A percentile compares a stretch with the other conserved stretches of the same genome.
Conservation (phyloP, 2,113 vertebrate species). For the Periophthalmus modestus region DNA sequence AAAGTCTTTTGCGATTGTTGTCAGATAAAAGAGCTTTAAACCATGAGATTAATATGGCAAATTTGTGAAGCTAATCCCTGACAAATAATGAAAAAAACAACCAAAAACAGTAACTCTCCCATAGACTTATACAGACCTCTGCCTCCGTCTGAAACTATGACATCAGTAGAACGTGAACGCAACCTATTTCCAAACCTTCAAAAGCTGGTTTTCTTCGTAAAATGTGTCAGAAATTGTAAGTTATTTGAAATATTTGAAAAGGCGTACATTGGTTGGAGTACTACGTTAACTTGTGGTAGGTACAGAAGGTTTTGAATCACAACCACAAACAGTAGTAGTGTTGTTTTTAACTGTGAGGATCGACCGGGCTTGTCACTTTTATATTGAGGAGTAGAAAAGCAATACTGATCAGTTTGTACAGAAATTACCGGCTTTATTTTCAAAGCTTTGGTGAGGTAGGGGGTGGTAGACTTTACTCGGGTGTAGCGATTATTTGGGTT, state of each 20-base stretch:
- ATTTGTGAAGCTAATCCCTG: no score
- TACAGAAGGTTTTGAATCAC: constrained; percentile 39
- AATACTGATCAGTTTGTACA: constrained; percentile 61
- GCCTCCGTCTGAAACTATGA: no score
- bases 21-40: no score
- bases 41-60: no score
- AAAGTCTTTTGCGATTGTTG: no score
- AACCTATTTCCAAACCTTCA: constrained; percentile 68
- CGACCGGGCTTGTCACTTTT: constrained; percentile 56
- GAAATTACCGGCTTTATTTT: constrained; percentile 66
- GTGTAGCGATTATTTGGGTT: neutral
- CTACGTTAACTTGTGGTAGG: constrained; percentile 47
- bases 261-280: constrained; percentile 11
- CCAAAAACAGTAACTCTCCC: no score
- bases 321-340: constrained; percentile 38
- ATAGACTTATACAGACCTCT: no score
- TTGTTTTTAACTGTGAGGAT: constrained; percentile 60
- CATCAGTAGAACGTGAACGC: no score
- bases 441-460: constrained; percentile 55
- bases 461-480: neutral
- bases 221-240: constrained; percentile 70
- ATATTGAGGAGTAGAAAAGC: constrained; percentile 63
- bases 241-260: constrained; percentile 38
- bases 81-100: no score
- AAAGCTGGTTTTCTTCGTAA: constrained; percentile 70